Evolutionary conservation across 1,140 invertebrate genomes (phyloP).

Genomic region (Drosophila bocki): DNA sequence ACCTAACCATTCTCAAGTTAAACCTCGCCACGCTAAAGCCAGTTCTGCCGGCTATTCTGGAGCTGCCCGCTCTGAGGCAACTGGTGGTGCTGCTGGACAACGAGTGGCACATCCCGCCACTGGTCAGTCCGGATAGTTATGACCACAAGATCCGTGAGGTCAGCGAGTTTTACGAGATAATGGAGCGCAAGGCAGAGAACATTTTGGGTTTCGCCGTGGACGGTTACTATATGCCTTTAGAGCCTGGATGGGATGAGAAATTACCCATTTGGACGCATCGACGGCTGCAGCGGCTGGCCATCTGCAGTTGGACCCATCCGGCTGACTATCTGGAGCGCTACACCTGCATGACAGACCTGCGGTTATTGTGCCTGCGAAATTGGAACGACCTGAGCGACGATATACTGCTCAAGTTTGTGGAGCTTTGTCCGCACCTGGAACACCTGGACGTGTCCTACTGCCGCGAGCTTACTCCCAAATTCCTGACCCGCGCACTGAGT

Average conservation of each 20-base stretch:
- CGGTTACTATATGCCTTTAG: conserved; percentile 74
- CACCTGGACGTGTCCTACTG: conserved; percentile 77
- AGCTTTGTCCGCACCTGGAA: conserved; percentile 57
- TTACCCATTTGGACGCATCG: conserved; percentile 56
- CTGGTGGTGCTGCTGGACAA: conserved; percentile 68
- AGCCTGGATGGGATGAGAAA: conserved; percentile 59
- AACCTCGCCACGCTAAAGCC: conserved; percentile 73
- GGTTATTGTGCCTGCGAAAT: conserved; percentile 66
- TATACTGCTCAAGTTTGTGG: conserved; percentile 61
- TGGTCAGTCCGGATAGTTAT: conserved; percentile 59
- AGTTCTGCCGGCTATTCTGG: conserved; percentile 51
- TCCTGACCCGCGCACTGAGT: conserved; percentile 51
- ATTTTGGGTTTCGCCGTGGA: conserved; percentile 72
- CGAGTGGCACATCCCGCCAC: conserved; percentile 58
- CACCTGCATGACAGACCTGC: conserved; percentile 63
- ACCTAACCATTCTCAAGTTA: conserved; percentile 63
- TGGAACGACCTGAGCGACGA: conserved; percentile 65
- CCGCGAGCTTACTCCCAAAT: conserved; percentile 54
- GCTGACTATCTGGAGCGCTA: conserved; percentile 61
- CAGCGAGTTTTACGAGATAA: conserved; percentile 73
- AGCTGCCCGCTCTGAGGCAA: conserved; percentile 61
- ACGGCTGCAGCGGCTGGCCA: conserved; percentile 56
- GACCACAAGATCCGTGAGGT: conserved; percentile 76
- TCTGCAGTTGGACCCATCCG: conserved; percentile 71
- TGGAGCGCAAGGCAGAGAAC: conserved; percentile 54